Percentiles rank a stretch among this genome's conserved stretches.
Conservation (phyloP, 2,113 vertebrate species). For the Oxyruncus cristatus region DNA sequence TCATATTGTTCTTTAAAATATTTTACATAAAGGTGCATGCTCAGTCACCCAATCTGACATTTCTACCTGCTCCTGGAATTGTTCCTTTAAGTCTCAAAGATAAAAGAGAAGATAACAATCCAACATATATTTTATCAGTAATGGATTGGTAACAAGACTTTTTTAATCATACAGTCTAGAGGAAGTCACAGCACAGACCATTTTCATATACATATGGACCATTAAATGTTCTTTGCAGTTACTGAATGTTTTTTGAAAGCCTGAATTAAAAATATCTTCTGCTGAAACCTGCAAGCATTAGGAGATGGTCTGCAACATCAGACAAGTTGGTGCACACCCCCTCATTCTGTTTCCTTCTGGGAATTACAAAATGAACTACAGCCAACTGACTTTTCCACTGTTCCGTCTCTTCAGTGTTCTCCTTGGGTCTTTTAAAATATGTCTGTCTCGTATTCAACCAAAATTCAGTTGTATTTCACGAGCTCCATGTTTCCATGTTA, state of each 20-base stretch:
- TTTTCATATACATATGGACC: rapidly evolving
- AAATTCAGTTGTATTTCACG: background rate
- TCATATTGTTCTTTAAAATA: background rate
- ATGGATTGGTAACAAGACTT: background rate
- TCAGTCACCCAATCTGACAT: background rate
- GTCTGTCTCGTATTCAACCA: background rate
- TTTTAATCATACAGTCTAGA: background rate
- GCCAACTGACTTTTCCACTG: background rate
- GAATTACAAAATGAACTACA: background rate
- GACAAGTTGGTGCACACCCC: background rate
- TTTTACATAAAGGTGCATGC: background rate
- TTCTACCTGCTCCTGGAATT: background rate
- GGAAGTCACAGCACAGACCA: background rate
- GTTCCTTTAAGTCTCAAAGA: background rate
- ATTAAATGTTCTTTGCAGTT: background rate
- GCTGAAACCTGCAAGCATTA: background rate
- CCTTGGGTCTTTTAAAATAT: background rate
- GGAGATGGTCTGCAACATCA: background rate
- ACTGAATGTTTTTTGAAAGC: background rate
- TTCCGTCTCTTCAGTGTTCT: background rate
- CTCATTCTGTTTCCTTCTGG: background rate
- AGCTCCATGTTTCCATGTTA: background rate
- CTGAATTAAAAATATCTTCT: background rate
- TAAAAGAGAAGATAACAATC: background rate
- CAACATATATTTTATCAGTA: background rate